Percentiles rank a stretch among this genome's conserved stretches.
Evolutionary conservation across 1,140 invertebrate genomes (phyloP).

Genomic region (Heliconius hermathena): DNA sequence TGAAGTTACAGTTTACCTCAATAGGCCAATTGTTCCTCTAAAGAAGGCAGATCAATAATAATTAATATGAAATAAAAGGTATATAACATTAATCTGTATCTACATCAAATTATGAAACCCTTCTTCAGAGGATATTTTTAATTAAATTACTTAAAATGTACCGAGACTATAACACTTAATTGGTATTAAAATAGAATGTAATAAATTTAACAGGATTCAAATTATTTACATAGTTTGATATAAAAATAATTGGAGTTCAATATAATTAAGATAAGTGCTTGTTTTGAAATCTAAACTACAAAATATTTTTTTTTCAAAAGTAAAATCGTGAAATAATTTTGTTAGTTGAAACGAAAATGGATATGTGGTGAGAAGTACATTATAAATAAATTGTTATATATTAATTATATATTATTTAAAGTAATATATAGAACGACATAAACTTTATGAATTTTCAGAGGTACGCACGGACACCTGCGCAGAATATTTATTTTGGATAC

Average conservation of each 20-base stretch:
- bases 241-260: slow-evolving; percentile 35
- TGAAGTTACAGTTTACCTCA: slow-evolving; percentile 22
- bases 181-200: slow-evolving; percentile 80
- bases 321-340: not conserved
- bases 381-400: not conserved
- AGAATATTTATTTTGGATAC: too few relatives aligned
- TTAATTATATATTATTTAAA: not conserved
- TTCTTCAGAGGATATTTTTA: slow-evolving; percentile 62
- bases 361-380: not conserved
- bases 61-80: slow-evolving; percentile 10
- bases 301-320: slow-evolving; percentile 10
- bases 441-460: too few relatives aligned
- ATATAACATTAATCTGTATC: slow-evolving; percentile 39
- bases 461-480: too few relatives aligned
- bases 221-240: slow-evolving; percentile 75
- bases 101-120: slow-evolving; percentile 46
- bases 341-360: not conserved
- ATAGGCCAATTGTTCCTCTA: slow-evolving; percentile 74
- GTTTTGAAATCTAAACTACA: not conserved
- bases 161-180: slow-evolving; percentile 76
- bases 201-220: slow-evolving; percentile 80
- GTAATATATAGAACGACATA: not conserved
- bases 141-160: slow-evolving; percentile 69
- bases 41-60: slow-evolving; percentile 57
- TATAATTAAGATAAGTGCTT: slow-evolving; percentile 27